These are phyloP conservation scores for Acomys russatus DNA, from an alignment of 2,797 vertebrate genomes.

Conservation along the genomic window DNA sequence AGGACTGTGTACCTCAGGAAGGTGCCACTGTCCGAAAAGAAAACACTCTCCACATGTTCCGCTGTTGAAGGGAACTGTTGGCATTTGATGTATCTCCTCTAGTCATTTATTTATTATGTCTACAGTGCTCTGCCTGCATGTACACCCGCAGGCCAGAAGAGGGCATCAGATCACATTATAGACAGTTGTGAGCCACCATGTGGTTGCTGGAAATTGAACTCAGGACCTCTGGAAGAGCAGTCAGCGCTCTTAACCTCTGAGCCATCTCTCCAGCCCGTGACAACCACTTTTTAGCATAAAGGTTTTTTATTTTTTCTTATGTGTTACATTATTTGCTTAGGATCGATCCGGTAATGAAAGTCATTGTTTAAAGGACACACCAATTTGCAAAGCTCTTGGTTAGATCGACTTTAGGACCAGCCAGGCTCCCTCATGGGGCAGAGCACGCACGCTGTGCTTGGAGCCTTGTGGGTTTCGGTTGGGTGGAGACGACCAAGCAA, in stretches of 20 bases:
- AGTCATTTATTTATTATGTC: neutral
- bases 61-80: neutral
- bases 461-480: neutral
- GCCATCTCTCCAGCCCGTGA: too few species aligned
- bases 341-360: neutral
- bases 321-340: neutral
- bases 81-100: neutral
- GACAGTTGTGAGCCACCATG: too few species aligned
- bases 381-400: neutral
- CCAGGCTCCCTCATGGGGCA: neutral
- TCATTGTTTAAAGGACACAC: neutral
- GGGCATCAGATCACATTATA: too few species aligned
- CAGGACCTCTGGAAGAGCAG: too few species aligned
- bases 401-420: too few species aligned
- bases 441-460: neutral
- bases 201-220: too few species aligned
- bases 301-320: neutral
- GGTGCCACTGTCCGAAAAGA: neutral
- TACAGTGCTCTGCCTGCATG: too few species aligned
- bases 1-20: neutral
- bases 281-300: slow-evolving; percentile 2
- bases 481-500: neutral
- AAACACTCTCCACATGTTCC: neutral
- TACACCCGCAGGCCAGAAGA: too few species aligned
- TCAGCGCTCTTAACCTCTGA: too few species aligned